Conservation (phyloP, 23 tunicate genomes). For the Phallusia fumigata region DNA sequence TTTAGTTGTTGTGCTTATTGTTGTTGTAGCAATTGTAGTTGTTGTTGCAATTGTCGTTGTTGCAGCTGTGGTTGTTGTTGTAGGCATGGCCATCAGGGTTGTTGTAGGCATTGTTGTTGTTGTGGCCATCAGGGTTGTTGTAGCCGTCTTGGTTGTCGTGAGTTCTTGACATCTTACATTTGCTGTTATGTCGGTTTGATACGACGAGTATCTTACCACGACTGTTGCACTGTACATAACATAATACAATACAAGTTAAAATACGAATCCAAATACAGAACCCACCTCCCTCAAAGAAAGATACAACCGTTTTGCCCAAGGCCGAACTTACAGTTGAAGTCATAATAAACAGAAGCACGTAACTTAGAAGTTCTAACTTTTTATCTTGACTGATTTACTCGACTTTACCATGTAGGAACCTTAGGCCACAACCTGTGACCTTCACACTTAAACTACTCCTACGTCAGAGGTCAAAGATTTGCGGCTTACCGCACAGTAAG, state of each 20-base stretch:
- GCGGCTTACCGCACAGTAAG: neutral
- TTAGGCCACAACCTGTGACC: no score
- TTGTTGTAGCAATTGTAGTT: neutral
- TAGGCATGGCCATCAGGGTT: neutral
- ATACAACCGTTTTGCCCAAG: no score
- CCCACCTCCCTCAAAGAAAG: no score
- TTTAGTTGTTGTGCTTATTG: neutral
- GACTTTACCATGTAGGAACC: no score
- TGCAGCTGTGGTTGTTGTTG: neutral
- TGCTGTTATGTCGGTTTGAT: neutral
- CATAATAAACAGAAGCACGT: no score
- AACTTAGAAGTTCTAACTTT: no score
- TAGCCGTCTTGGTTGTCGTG: neutral
- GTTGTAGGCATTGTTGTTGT: neutral
- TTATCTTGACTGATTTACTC: no score
- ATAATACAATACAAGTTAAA: no score
- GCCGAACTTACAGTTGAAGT: no score
- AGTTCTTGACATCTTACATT: neutral
- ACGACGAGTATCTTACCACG: neutral
- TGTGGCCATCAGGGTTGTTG: neutral
- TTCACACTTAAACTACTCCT: no score
- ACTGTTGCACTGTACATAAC: neutral
- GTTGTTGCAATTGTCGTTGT: neutral
- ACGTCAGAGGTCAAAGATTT: no score
- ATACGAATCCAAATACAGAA: no score